Evolutionary conservation across 2,797 vertebrate species (phyloP), one percentile per base, ranked within the genome.

Genomic region (Chloroceryle inda): DNA sequence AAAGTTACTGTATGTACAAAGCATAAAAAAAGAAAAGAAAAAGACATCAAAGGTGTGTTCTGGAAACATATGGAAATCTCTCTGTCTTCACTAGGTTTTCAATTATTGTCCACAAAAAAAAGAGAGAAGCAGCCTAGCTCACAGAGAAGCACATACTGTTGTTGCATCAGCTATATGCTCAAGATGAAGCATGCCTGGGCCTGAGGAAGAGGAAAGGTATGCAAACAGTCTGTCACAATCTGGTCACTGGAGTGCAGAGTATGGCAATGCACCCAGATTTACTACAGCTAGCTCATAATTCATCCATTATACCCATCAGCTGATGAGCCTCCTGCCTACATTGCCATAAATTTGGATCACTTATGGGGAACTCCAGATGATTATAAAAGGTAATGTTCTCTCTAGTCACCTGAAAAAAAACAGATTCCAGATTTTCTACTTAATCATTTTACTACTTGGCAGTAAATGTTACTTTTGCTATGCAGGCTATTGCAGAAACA

Each of bases 401-500:
- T 93, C 77, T 95, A 92, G 91, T 88, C 88, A 96, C 94, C 94
- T 96, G 88, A 92, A 95, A 94, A 78, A 90, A 92, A 79, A 95
- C 27, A 88, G 76, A 73, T 95, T 95, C 89, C 96, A 97, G 92
- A 90, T 96, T 96, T 96, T 94, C 77, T 94, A 53, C 69, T 95
- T 92, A 92, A 93, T 88, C 94, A 85, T 95, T 94, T 96, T 94
- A 93, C 76, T 90, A 26, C 83, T 92, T 94, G 89, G 91, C 92
- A 94, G 44, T 88, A 95, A 94, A 94, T 91, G 55, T 5, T 86
- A 55, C 71, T 95, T 96, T 94, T 94, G 85, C 62, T 59, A 5
- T 86, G 74, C 77, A 94, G 63, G 37, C 69, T 88, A 73, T 91
- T 92, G 91, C 76, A 94, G 85, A 91, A 94, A 92, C 91, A 91